These are phyloP conservation scores for Heteractis magnifica DNA, from an alignment of 92 coral and sea anemone genomes.

Conservation along the genomic window DNA sequence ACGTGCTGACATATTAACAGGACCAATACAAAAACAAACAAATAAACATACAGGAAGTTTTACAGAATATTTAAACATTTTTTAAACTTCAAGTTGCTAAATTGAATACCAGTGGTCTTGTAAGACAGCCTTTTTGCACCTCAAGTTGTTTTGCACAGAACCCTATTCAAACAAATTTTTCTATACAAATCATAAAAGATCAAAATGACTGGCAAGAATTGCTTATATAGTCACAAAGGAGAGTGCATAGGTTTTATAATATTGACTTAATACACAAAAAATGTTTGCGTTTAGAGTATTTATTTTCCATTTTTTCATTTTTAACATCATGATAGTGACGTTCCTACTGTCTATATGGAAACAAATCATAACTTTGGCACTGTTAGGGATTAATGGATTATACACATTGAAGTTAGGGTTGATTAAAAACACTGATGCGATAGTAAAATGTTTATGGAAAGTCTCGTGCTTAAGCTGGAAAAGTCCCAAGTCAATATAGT, in stretches of 20 bases:
- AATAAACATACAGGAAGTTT: too few species aligned
- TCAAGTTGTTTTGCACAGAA: too few species aligned
- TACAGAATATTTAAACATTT: too few species aligned
- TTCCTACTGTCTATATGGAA: background rate
- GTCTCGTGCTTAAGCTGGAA: background rate
- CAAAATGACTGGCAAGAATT: background rate
- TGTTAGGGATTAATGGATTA: conserved; percentile 4
- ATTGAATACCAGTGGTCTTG: too few species aligned
- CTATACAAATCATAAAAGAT: background rate
- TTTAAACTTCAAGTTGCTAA: too few species aligned
- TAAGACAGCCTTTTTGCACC: too few species aligned
- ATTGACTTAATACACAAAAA: background rate
- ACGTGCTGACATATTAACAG: too few species aligned
- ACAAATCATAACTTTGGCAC: background rate
- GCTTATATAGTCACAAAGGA: background rate
- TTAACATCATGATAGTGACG: background rate
- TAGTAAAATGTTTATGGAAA: background rate
- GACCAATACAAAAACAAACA: too few species aligned
- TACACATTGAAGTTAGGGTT: background rate
- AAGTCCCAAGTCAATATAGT: background rate
- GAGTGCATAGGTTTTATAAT: background rate
- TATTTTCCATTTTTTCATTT: background rate
- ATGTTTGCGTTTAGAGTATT: background rate
- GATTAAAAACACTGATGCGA: background rate
- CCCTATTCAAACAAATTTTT: background rate